Base-by-base conservation (phyloP, 2,113 vertebrate genomes). In the Parotia lawesii region DNA sequence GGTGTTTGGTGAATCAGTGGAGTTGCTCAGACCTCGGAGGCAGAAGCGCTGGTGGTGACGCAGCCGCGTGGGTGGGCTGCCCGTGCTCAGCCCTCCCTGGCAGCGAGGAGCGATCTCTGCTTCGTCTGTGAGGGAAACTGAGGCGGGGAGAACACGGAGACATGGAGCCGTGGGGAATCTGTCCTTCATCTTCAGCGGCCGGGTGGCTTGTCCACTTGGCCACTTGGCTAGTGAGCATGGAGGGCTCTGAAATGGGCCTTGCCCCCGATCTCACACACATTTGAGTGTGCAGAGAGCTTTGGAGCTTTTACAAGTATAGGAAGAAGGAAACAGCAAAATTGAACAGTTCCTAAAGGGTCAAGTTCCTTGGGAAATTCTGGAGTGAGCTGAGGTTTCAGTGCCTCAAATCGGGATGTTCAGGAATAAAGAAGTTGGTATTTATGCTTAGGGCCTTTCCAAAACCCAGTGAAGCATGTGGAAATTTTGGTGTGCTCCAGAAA, bases 211-310 rank as follows among this genome's bases (percentile, higher is more conserved):
- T 15, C 25, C 15, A 3, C 40, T n/a, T 47, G n/a, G n/a, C 29
- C 1, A 0, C 31, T n/a, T 27, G 17, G n/a, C 15, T 6, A 20
- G n/a, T 33, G 70, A 81, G 50, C 2, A 2, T 13, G 28, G 13
- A 62, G 15, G 17, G 28, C 15, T 75, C 56, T 31, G 37, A 25
- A 64, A 27, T 2, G 6, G 27, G 44, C 5, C 14, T 51, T 71
- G 44, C 18, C 2, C 15, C 15, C 1, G 0, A 1, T 15, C 20
- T 53, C 0, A 0, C 40, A 60, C 2, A 0, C 27, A 12, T 37
- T 29, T 0, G 2, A 38, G 28, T 0, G 0, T 15, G 37, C 33
- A 28, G 71, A 62, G 56, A 86, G 9, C n/a, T 72, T 45, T 44
- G 51, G 83, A 92, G 24, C 23, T 94, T 78, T 85, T 15, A 27